These are phyloP conservation scores for Boleophthalmus pectinirostris DNA, from an alignment of 2,113 vertebrate genomes.

Conservation along the genomic window DNA sequence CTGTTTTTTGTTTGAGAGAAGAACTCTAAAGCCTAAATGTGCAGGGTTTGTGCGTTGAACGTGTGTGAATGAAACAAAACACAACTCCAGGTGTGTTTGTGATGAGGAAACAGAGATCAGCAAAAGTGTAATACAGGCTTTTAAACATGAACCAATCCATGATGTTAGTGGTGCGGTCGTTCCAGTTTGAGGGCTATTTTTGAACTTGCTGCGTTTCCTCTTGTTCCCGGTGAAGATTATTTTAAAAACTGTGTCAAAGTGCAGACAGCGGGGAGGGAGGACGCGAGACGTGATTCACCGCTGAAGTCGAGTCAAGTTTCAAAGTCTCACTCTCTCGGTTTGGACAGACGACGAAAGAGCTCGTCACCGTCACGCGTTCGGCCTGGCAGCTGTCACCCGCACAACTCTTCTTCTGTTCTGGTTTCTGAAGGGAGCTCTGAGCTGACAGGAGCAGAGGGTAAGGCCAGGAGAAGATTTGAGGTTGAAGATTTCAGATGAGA, in stretches of 20 bases:
- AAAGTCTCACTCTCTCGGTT: slow-evolving; percentile 28
- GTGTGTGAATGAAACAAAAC: too few relatives aligned
- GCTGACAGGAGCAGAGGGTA: slow-evolving; percentile 37
- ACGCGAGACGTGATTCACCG: slow-evolving; percentile 11
- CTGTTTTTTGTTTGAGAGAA: too few relatives aligned
- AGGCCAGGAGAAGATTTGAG: slow-evolving; percentile 6
- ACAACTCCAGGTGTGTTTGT: too few relatives aligned
- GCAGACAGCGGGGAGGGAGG: neutral
- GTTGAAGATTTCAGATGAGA: slow-evolving; percentile 23
- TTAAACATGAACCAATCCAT: slow-evolving; percentile 42
- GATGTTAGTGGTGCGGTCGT: slow-evolving; percentile 37
- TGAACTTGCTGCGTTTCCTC: slow-evolving; percentile 35
- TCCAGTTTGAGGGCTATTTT: slow-evolving; percentile 55
- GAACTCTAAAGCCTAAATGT: too few relatives aligned
- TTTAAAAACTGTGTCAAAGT: slow-evolving; percentile 58
- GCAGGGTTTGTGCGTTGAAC: too few relatives aligned
- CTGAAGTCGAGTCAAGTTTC: slow-evolving; percentile 13
- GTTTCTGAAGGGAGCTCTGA: slow-evolving; percentile 20
- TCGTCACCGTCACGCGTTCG: slow-evolving; percentile 10
- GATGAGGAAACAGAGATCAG: too few relatives aligned
- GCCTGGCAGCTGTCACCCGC: slow-evolving; percentile 36
- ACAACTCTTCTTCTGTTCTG: slow-evolving; percentile 16
- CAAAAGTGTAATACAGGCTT: too few relatives aligned
- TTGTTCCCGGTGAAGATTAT: slow-evolving; percentile 51
- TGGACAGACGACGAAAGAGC: slow-evolving; percentile 9